Percentiles rank a stretch among this genome's conserved stretches.
Evolutionary conservation across 2,888 invertebrate species (phyloP).

Genomic region (Atherix ibis): DNA sequence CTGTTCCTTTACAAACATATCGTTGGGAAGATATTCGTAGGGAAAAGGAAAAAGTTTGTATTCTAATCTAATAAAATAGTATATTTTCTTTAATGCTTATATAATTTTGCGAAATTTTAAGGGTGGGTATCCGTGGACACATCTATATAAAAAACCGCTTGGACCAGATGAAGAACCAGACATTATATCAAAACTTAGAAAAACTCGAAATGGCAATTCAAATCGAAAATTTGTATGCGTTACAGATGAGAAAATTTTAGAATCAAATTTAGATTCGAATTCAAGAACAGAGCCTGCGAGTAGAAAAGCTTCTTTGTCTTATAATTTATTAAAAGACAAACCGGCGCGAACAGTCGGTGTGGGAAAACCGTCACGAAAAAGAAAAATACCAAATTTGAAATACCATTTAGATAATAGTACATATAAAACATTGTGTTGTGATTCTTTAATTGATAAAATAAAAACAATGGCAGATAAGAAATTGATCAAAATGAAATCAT

Average conservation of each 20-base stretch:
- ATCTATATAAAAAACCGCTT: conserved; percentile 50
- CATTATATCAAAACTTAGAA: conserved; percentile 27
- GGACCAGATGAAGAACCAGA: conserved; percentile 32
- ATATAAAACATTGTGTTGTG: conserved; percentile 36
- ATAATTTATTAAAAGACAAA: conserved; percentile 2
- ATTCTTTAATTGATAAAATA: conserved; percentile 46
- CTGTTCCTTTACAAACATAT: conserved; percentile 60
- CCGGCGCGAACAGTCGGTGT: no score
- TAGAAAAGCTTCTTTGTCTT: conserved; percentile 32
- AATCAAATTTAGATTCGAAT: conserved; percentile 11
- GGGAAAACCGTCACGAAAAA: no score
- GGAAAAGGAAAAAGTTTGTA: conserved; percentile 38
- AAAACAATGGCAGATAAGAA: conserved; percentile 47
- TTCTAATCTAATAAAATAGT: not conserved
- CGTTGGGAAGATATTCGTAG: conserved; percentile 65
- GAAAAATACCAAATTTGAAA: no score
- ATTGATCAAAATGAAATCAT: conserved; percentile 35
- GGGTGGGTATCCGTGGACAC: conserved; percentile 70
- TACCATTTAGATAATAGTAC: conserved; percentile 6
- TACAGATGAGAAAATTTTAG: conserved; percentile 30
- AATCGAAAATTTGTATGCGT: conserved; percentile 29
- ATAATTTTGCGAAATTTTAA: conserved; percentile 17
- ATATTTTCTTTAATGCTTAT: not conserved
- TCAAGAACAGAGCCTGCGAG: conserved; percentile 21
- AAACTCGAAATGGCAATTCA: conserved; percentile 19